phyloP scores from a whole-genome alignment of 2,113 vertebrate species.

The Rhea americana region DNA sequence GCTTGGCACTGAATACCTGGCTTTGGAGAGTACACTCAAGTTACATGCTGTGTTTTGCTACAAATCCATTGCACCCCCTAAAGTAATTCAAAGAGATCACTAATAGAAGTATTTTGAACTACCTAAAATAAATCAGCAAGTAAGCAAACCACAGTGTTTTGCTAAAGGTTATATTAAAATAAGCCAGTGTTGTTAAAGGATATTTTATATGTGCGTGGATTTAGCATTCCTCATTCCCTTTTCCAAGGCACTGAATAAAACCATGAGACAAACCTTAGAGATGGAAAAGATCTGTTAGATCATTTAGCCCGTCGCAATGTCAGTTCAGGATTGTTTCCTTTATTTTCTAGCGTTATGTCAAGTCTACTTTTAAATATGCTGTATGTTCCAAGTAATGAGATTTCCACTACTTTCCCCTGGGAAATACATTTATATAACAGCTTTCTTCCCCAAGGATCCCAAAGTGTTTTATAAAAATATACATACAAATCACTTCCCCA shows the following conservation, averaged over 20 bases:
- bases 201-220: constrained; percentile 43
- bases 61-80: constrained; percentile 72
- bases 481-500: constrained; percentile 69
- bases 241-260: constrained; percentile 54
- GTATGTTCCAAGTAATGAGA: constrained; percentile 70
- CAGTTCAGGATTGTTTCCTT: constrained; percentile 62
- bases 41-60: constrained; percentile 75
- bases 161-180: constrained; percentile 66
- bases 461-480: constrained; percentile 72
- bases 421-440: constrained; percentile 75
- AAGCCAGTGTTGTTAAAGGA: constrained; percentile 45
- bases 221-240: constrained; percentile 36
- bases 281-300: constrained; percentile 66
- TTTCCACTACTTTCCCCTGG: constrained; percentile 65
- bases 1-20: constrained; percentile 74
- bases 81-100: constrained; percentile 71
- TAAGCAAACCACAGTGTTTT: constrained; percentile 69
- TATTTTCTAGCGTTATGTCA: constrained; percentile 68
- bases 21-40: constrained; percentile 69
- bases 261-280: constrained; percentile 40
- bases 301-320: constrained; percentile 45
- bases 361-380: constrained; percentile 66
- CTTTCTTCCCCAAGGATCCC: constrained; percentile 66
- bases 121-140: constrained; percentile 69
- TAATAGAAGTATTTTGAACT: constrained; percentile 73